Evolutionary conservation across 2,888 invertebrate species (phyloP).

Genomic region (Malthinus flaveolus): DNA sequence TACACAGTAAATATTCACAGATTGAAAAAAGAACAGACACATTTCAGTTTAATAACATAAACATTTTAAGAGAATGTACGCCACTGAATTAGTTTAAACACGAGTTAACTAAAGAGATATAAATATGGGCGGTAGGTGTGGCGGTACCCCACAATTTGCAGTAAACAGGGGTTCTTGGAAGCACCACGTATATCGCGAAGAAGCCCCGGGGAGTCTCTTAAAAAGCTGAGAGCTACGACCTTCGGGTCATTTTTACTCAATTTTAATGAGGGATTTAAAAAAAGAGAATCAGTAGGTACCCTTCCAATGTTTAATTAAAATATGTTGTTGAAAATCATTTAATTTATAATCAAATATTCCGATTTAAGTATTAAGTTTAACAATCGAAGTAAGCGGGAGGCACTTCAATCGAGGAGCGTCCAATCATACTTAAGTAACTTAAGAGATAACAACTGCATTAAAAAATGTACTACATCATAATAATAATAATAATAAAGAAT

Average conservation of each 20-base stretch:
- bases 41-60: not conserved
- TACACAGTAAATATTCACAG: too few species aligned
- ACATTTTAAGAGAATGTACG: constrained; percentile 16
- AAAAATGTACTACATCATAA: constrained; percentile 42
- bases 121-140: constrained; percentile 42
- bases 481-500: constrained; percentile 31
- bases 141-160: constrained; percentile 42
- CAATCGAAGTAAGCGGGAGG: constrained; percentile 12
- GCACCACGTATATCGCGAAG: constrained; percentile 31
- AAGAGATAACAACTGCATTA: constrained; percentile 33
- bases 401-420: constrained; percentile 22
- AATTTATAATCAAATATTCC: not conserved
- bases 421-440: constrained; percentile 30
- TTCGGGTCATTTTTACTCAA: constrained; percentile 16
- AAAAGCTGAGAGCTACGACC: constrained; percentile 25
- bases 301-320: not conserved
- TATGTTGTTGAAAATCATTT: constrained; percentile 3
- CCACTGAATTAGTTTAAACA: constrained; percentile 34
- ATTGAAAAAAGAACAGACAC: too few species aligned
- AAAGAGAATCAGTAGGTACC: too few species aligned
- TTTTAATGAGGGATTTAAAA: constrained; percentile 21
- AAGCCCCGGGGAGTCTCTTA: constrained; percentile 33
- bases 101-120: constrained; percentile 35
- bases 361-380: constrained; percentile 2
- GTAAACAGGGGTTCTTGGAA: constrained; percentile 43